A percentile compares a stretch with the other conserved stretches of the same genome.
Evolutionary conservation across 2,797 vertebrate species (phyloP).

Genomic region (Melanotaenia nigrans): DNA sequence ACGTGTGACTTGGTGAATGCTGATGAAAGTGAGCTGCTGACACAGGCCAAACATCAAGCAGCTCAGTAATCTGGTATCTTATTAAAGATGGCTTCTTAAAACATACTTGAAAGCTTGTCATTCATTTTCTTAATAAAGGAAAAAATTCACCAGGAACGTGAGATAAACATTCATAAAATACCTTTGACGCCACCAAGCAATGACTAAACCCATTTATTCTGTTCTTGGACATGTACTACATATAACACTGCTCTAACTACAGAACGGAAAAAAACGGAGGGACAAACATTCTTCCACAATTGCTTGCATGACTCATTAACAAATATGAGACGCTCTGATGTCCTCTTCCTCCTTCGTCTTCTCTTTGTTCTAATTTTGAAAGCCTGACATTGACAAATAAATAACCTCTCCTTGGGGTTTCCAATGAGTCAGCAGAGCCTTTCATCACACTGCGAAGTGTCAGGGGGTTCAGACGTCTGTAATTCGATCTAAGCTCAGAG

Average conservation of each 20-base stretch:
- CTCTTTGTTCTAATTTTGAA: constrained; percentile 78
- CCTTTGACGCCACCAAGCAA: constrained; percentile 7
- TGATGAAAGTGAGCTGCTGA: constrained; percentile 60
- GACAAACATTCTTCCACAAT: constrained; percentile 43
- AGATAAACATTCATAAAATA: constrained; percentile 2
- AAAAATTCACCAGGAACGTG: neutral
- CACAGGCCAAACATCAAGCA: constrained; percentile 15
- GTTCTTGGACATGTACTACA: constrained; percentile 19
- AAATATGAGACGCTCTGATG: constrained; percentile 52
- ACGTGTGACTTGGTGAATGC: constrained; percentile 24
- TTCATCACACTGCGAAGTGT: constrained; percentile 70
- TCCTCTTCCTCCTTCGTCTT: constrained; percentile 63
- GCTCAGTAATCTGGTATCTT: constrained; percentile 9
- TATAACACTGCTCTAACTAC: constrained; percentile 24
- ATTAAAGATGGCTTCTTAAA: neutral
- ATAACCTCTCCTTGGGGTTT: constrained; percentile 70
- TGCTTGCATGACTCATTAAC: constrained; percentile 61
- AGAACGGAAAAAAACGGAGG: constrained; percentile 8
- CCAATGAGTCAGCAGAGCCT: constrained; percentile 72
- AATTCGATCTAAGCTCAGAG: constrained; percentile 66
- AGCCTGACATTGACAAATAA: constrained; percentile 77
- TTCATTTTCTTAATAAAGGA: neutral
- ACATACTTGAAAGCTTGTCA: neutral
- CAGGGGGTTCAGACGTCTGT: constrained; percentile 69
- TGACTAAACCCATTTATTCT: constrained; percentile 16